These are phyloP conservation scores for Rhynchomys soricoides DNA, from an alignment of 2,113 vertebrate genomes.

Conservation along the genomic window DNA sequence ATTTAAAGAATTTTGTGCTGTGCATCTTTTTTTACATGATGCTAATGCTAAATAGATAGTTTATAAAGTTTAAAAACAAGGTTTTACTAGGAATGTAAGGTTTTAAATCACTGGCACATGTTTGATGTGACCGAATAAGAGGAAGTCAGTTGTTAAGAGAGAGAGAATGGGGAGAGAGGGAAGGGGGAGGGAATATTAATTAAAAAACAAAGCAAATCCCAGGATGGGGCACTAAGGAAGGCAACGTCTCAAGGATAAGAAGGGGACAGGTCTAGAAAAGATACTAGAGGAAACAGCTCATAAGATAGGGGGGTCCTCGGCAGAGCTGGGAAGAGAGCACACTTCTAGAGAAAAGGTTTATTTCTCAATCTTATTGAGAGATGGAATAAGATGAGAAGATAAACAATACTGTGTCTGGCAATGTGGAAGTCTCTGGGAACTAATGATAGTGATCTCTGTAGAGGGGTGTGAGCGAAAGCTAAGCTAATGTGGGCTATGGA, in stretches of 20 bases:
- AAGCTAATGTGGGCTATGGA: background rate
- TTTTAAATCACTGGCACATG: background rate
- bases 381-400: background rate
- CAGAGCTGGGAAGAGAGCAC: background rate
- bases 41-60: background rate
- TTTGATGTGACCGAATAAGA: background rate
- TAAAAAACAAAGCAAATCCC: background rate
- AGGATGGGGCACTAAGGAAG: background rate
- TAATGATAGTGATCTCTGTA: background rate
- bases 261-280: background rate
- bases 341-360: background rate
- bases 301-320: background rate
- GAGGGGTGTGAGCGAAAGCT: background rate
- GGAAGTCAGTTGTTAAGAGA: background rate
- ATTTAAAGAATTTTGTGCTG: background rate
- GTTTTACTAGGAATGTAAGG: background rate
- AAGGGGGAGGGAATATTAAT: accelerated
- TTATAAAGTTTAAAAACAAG: background rate
- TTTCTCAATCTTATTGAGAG: background rate
- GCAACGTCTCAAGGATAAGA: background rate
- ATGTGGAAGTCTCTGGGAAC: background rate
- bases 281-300: background rate
- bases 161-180: too few species aligned
- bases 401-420: background rate
- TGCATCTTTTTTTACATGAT: background rate